Percentiles rank a stretch among this genome's conserved stretches.
Evolutionary conservation across 64 coral and sea anemone genomes (phyloP).

Genomic region (Orbicella faveolata): DNA sequence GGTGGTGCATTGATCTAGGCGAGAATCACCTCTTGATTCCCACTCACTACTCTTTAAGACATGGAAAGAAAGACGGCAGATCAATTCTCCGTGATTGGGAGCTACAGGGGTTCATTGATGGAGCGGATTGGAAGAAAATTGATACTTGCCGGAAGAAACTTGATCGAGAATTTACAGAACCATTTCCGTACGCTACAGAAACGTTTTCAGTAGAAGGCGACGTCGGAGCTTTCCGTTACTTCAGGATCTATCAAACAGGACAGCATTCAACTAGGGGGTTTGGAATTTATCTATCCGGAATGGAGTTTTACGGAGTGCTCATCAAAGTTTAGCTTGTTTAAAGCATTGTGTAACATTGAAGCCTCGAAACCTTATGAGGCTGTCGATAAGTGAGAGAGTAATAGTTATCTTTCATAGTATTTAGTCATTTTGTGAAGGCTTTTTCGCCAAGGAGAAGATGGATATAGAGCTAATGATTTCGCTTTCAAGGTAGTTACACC

Average conservation of each 20-base stretch:
- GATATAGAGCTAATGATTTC: too few species aligned
- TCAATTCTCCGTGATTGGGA: neutral
- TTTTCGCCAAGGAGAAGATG: too few species aligned
- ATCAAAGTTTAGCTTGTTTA: neutral
- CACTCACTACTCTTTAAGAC: constrained; percentile 19
- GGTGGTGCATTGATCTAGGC: constrained; percentile 69
- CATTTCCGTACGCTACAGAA: neutral
- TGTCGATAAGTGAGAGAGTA: too few species aligned
- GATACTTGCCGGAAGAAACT: neutral
- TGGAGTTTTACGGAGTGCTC: constrained; percentile 20
- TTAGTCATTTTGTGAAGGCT: too few species aligned
- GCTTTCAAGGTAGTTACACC: too few species aligned
- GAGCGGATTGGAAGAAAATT: neutral
- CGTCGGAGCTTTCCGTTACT: constrained; percentile 3
- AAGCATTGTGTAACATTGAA: too few species aligned
- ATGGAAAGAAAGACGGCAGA: neutral
- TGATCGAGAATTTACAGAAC: neutral
- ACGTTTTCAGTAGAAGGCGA: neutral
- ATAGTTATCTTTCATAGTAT: too few species aligned
- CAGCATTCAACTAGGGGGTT: neutral
- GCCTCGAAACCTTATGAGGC: too few species aligned
- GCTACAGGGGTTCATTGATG: neutral
- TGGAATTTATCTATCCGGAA: constrained; percentile 15
- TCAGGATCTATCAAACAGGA: constrained; percentile 29
- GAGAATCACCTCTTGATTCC: constrained; percentile 49